Base-by-base conservation (phyloP, 35 echinoderm and acorn worm species). In the Holothuria glaberrima region DNA sequence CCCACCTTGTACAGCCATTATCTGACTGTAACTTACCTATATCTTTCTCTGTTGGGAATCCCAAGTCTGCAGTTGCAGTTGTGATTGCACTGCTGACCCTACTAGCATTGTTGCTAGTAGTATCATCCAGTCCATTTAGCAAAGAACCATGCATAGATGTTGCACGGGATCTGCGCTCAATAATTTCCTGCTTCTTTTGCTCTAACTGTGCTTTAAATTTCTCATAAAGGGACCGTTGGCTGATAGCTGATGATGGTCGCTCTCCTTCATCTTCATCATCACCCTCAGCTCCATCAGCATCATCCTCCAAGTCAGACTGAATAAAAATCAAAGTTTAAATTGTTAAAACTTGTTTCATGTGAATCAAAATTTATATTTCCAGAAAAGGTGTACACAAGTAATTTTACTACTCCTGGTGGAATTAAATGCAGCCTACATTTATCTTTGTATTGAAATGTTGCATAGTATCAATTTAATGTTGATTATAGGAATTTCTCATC, bases 141-240 rank as follows among this genome's bases (percentile, higher is more conserved):
- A 98, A 62, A 13, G 93, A 94, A 19, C 96, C 96, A 90, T 98
- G 96, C 96, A 98, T 98, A 35, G 96, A 98, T 6, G 96, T 98
- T 21, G 93, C 96, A 6, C 89, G 45, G 12, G 93, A 94, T 46
- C 93, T 64, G 20, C 96, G 89, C 68, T 94, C 96, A 32, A 92
- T 88, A 28, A 94, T 88, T 68, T 94, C 90, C 29, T 60, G 85
- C 52, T 94, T 94, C 30, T 82, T 91, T 63, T 90, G 86, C 62
- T 98, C 93, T 60, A 94, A 68, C 73, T 94, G 93, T n/a, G 96
- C 90, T 61, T 86, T 90, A 80, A 91, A 94, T 76, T 98, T 98
- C 62, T 98, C 93, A 34, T 88, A 88, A 27, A 98, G 80, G 5
- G 93, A 94, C 30, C 73, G 81, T 60, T 98, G 96, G 80, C 93